A percentile compares a stretch with the other conserved stretches of the same genome.
phyloP scores from a whole-genome alignment of 2,888 invertebrate genomes.

The Erebia aethiops region DNA sequence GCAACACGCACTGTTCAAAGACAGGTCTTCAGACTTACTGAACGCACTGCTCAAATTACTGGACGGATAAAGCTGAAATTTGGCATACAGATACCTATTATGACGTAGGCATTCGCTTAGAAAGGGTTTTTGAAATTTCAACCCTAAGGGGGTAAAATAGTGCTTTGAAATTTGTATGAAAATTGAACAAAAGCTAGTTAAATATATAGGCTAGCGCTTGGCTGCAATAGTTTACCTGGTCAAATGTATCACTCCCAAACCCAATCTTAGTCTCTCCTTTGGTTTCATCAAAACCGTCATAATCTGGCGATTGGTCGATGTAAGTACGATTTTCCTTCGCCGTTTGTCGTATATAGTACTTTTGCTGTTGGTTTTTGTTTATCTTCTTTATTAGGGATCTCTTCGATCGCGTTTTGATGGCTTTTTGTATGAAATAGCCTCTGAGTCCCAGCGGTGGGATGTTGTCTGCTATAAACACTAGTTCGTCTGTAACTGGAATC shows the following conservation, averaged over 20 bases:
- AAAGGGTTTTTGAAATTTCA: too few species aligned
- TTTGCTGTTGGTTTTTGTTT: conserved; percentile 49
- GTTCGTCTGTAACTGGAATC: conserved; percentile 83
- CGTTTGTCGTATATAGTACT: conserved; percentile 51
- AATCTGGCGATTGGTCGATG: conserved; percentile 40
- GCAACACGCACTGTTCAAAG: too few species aligned
- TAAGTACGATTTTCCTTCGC: conserved; percentile 45
- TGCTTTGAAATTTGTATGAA: too few species aligned
- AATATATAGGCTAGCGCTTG: too few species aligned
- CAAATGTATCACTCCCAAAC: conserved; percentile 19
- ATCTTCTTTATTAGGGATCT: conserved; percentile 53
- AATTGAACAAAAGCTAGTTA: too few species aligned
- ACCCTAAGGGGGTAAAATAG: too few species aligned
- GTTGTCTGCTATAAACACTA: conserved; percentile 86
- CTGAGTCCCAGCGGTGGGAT: conserved; percentile 88
- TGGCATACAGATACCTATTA: too few species aligned
- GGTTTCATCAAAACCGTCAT: conserved; percentile 47
- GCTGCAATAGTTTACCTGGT: neutral
- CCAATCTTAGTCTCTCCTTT: conserved; percentile 8
- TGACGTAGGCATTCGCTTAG: too few species aligned
- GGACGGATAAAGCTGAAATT: too few species aligned
- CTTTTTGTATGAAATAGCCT: conserved; percentile 80
- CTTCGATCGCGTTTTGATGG: conserved; percentile 29
- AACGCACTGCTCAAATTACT: too few species aligned
- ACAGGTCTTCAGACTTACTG: too few species aligned